Evolutionary conservation across 2,888 invertebrate species (phyloP), one percentile per base, ranked within the genome.

Genomic region (Leptinotarsa rubiginosa): DNA sequence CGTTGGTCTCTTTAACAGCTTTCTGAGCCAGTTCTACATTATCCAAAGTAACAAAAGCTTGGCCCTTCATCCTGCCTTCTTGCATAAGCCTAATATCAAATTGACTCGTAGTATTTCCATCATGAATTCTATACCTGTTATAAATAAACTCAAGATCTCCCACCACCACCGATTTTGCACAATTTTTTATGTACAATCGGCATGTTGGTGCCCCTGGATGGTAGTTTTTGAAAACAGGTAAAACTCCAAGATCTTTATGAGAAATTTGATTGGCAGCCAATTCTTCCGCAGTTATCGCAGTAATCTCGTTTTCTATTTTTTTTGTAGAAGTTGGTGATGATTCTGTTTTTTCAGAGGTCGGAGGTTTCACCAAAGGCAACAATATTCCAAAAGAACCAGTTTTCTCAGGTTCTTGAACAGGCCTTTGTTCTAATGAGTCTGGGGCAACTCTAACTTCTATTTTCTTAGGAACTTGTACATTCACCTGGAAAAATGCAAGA

Each of bases 61-160:
- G 98, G 0, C 97, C 97, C 87, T 97, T 98, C 97, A 98, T 97
- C 84, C 96, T 91, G 1, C 98, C 98, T 87, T 96, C 96, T 85
- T 96, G 95, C 97, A 98, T 96, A 16, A 97, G 90, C 81, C 95
- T 91, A 4, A 97, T 92, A 86, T 92, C 91, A 87, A 92, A 91
- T 64, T 89, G 89, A 75, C 88, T 88, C 13, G 88, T 86, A 20
- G 75, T 80, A 68, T 90, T 88, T 65, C 89, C 81, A 12, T 82
- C 80, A 7, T 72, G 69, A 75, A 88, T 84, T 3, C 89, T 85
- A 84, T 93, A 97, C 69, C 93, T 89, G 75, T 91, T 92, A 85
- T 93, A 97, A 78, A 97, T 93, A 79, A 91, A 91, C 81, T 92
- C 91, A 4, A 97, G 88, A 88, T 96, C 95, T 80, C 91, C 90